A percentile compares a stretch with the other conserved stretches of the same genome.
phyloP scores from a whole-genome alignment of 2,888 invertebrate genomes.

The Tenthredo notha region DNA sequence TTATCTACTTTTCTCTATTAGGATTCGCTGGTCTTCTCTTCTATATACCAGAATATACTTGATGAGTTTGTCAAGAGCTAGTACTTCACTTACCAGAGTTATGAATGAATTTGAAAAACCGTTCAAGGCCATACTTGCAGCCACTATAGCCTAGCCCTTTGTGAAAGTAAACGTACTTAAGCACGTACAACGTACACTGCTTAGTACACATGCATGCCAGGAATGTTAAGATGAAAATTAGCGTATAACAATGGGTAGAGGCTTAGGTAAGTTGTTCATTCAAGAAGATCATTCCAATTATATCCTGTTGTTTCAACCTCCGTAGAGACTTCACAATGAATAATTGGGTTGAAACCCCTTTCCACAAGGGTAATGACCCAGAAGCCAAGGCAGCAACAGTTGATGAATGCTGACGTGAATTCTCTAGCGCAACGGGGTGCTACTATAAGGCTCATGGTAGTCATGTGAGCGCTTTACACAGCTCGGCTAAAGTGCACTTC shows the following conservation, averaged over 20 bases:
- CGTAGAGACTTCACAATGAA: background rate
- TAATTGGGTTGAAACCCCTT: background rate
- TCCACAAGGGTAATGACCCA: background rate
- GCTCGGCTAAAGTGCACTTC: background rate
- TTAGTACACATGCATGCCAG: background rate
- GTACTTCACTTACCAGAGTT: background rate
- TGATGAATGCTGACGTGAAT: constrained; percentile 4
- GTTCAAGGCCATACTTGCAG: background rate
- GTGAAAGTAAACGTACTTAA: background rate
- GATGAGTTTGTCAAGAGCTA: constrained; percentile 19
- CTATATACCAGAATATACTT: background rate
- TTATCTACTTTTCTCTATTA: background rate
- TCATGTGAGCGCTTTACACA: background rate
- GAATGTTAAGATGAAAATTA: background rate
- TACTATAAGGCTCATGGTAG: background rate
- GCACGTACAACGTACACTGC: background rate
- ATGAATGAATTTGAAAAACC: constrained; percentile 28
- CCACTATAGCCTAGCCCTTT: background rate
- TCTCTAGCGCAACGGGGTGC: background rate
- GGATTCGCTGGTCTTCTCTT: background rate
- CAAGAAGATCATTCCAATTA: constrained; percentile 14
- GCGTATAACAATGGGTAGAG: background rate
- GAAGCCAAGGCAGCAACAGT: constrained; percentile 18
- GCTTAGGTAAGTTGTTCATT: background rate
- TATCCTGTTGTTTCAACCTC: background rate